Evolutionary conservation across 2,113 vertebrate genomes (phyloP), one percentile per base, ranked within the genome.

Genomic region (Notarius quadriscutis): DNA sequence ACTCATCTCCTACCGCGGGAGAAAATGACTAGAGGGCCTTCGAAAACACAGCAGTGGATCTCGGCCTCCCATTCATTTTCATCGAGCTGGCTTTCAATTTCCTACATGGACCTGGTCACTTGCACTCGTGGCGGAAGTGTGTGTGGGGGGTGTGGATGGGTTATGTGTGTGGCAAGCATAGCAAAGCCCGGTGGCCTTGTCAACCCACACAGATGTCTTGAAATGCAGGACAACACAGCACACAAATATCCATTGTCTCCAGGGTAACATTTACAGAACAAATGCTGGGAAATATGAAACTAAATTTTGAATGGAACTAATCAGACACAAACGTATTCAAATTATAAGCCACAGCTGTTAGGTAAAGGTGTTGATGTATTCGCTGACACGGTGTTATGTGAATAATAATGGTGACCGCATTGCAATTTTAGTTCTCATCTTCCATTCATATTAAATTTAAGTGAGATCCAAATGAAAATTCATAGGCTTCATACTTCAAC

Each of bases 21-120:
- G 86, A 89, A 89, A 87, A 89, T 81, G 77, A 89, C 86, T 85
- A 62, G 88, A 87, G 77, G 87, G 86, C 81, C 58, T 89, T 84
- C 7, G 27, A 81, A 81, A 83, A 79, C 14, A 67, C 62, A 78
- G 67, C 72, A 75, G 83, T 80, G 67, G 80, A 57, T 77, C 55
- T 79, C n/a, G 9, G 25, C 48, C 84, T 86, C 87, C 63, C 86
- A 88, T 88, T 88, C 84, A 90, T 90, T 90, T 89, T 88, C 80
- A 83, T 65, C 11, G 10, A 71, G 53, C 41, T 85, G 75, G 80
- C 55, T 71, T 86, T 88, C 74, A 86, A 86, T 77, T 82, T 90
- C 74, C 41, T 69, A 67, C 77, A 86, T n/a, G 27, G 55, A 50
- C 62, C n/a, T 55, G 84, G 75, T 84, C 63, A 69, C 69, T 85